These are phyloP conservation scores for Drosophila trapezifrons DNA, from an alignment of 1,140 invertebrate species.

Conservation along the genomic window DNA sequence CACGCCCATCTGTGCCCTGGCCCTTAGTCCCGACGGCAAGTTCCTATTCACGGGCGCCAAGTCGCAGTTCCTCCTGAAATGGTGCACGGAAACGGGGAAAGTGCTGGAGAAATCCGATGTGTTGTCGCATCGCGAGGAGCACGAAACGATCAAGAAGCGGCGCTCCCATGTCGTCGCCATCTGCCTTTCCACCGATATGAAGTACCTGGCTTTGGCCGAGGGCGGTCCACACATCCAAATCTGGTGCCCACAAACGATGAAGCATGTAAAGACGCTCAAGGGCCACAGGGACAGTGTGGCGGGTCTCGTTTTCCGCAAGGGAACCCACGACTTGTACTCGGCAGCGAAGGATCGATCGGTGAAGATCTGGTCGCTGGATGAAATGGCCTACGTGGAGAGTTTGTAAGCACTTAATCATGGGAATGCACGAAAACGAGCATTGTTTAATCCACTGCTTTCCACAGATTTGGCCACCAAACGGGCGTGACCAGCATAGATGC, in stretches of 20 bases:
- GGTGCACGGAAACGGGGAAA: slow-evolving; percentile 85
- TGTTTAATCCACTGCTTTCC: background rate
- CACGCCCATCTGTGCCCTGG: slow-evolving; percentile 92
- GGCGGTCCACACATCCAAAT: slow-evolving; percentile 91
- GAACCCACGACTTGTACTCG: slow-evolving; percentile 95
- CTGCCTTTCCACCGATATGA: slow-evolving; percentile 92
- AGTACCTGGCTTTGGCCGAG: slow-evolving; percentile 94
- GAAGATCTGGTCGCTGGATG: slow-evolving; percentile 97
- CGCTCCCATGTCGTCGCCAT: slow-evolving; percentile 87
- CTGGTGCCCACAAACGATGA: slow-evolving; percentile 91
- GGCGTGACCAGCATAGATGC: slow-evolving; percentile 95
- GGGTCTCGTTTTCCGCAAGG: slow-evolving; percentile 93
- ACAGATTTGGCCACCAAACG: slow-evolving; percentile 95
- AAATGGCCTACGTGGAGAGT: slow-evolving; percentile 98
- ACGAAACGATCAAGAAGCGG: slow-evolving; percentile 85
- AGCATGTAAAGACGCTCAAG: slow-evolving; percentile 92
- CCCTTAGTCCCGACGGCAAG: slow-evolving; percentile 90
- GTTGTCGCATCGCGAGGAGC: slow-evolving; percentile 85
- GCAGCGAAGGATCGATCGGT: slow-evolving; percentile 93
- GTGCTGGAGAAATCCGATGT: slow-evolving; percentile 70
- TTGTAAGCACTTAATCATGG: slow-evolving; percentile 86
- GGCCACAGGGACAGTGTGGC: slow-evolving; percentile 91
- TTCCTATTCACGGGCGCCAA: slow-evolving; percentile 94
- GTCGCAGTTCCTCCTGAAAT: slow-evolving; percentile 95
- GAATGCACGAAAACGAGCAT: too few relatives aligned